Evolutionary conservation across 2,113 vertebrate species (phyloP), one percentile per base, ranked within the genome.

Genomic region (Miniopterus natalensis): DNA sequence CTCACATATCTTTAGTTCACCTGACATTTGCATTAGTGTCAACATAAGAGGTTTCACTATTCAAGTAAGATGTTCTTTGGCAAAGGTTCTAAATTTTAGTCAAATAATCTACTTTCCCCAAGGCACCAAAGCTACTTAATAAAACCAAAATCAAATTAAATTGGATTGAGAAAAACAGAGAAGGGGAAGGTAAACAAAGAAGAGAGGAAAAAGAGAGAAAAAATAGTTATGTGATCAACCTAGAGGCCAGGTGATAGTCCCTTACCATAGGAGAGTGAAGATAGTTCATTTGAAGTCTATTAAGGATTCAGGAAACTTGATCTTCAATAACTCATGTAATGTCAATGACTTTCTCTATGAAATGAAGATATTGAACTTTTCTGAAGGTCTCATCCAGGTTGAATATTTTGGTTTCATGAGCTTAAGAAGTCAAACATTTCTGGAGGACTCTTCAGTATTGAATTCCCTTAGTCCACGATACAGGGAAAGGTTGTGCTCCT

Each of bases 111-210:
- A 51, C 31, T 78, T 89, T 90, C 27, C 31, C 42, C 5, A 65
- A 74, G 42, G 42, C 15, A 73, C 7, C 31, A 51, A 29, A 85
- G 17, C 13, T 95, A 83, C 31, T 88, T 86, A 73, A 88, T 47
- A 68, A 83, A 95, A 74, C 3, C 10, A 73, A 95, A 86, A 51
- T 85, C 29, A 94, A 68, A 83, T 83, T 63, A 61, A 70, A 68
- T 4, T 29, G 1, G 25, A 29, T 47, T 81, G 75, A 49, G 11
- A 88, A 92, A 83, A 17, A 85, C 2, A 17, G 21, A 84, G n/a
- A 90, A 61, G 71, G 29, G 8, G 84, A 68, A 70, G 6, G 14
- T 5, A 88, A 68, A 88, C 59, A 42, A 66, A 88, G 23, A 84
- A 88, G 29, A 84, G 36, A 87, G 17, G 13, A 3, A 88, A 84